Base-by-base conservation (phyloP, 2,797 vertebrate species). In the Fistularia tabacaria region DNA sequence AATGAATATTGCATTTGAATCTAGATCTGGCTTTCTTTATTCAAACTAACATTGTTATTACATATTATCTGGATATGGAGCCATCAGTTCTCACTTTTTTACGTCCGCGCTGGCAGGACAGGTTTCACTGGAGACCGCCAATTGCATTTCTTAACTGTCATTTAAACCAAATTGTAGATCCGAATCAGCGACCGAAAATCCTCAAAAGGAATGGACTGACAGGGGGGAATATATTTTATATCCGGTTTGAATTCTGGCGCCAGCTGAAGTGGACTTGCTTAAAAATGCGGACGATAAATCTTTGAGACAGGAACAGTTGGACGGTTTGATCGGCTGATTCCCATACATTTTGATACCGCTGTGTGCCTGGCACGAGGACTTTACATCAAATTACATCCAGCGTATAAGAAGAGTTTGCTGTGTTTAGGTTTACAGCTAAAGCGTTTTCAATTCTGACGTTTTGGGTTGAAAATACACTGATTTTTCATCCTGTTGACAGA, bases 1-100 rank as follows among this genome's bases (percentile, higher is more conserved):
- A 96, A 97, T 96, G 94, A 96, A 97, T 94, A 95, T 97, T 95
- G 92, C 91, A 95, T 96, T 93, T 94, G 90, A 95, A 95, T 94
- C 92, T 92, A 84, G 88, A 90, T 90, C 77, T 90, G 88, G 91
- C 92, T 91, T 92, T 94, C 92, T 93, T 92, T 93, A 94, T 94
- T 94, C 92, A 93, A 93, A 91, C 94, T 95, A 97, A 97, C 93
- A 89, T 96, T 94, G 92, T 97, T 97, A 98, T 96, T 95, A 94
- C 91, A 93, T 94, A 97, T 97, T 98, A 95, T 95, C 90, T 93
- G 91, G 93, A 94, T 88, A 90, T 83, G 88, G 90, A 95, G 91
- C 95, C 93, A 95, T 96, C 93, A 92, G 90, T 96, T 95, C 93
- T 93, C 92, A 90, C 89, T 90, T 91, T 91, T 57, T 93, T 93